Percentiles rank a stretch among this genome's conserved stretches.
phyloP scores from a whole-genome alignment of 2,113 vertebrate genomes.

The Dolichallabes microphthalmus region DNA sequence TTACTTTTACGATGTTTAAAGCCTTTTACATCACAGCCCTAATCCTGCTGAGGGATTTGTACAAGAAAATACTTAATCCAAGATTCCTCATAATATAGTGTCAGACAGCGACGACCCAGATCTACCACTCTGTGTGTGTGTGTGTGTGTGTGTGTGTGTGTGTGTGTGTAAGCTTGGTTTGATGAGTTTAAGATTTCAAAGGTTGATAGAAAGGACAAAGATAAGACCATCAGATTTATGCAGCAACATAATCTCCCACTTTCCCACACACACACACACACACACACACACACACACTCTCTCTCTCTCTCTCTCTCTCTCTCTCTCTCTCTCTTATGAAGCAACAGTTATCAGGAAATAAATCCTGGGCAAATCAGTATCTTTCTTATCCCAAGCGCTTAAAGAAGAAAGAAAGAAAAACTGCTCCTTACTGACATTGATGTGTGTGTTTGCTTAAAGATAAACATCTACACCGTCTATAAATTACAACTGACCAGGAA shows the following conservation, averaged over 20 bases:
- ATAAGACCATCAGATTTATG: slow-evolving; percentile 21
- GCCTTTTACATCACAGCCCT: slow-evolving; percentile 28
- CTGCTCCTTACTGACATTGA: background rate
- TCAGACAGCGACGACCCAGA: slow-evolving; percentile 11
- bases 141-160: slow-evolving; percentile 20
- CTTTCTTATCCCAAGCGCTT: too few relatives aligned
- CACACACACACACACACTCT: background rate
- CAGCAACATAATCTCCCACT: background rate
- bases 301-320: background rate
- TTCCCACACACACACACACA: background rate
- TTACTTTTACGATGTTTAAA: slow-evolving; percentile 14
- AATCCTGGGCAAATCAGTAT: background rate
- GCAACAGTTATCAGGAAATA: background rate
- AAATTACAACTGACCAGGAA: background rate
- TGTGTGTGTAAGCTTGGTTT: slow-evolving; percentile 14
- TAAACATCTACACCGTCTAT: background rate
- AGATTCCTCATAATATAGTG: slow-evolving; percentile 27
- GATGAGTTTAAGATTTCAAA: slow-evolving; percentile 9
- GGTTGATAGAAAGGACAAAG: slow-evolving; percentile 6
- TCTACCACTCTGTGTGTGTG: background rate
- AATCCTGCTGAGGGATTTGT: slow-evolving; percentile 31
- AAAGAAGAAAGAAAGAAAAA: background rate
- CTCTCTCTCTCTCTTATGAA: background rate
- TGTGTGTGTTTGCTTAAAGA: background rate
- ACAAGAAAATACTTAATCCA: slow-evolving; percentile 28